A percentile compares a stretch with the other conserved stretches of the same genome.
phyloP scores from a whole-genome alignment of 2,797 vertebrate species.

The Dallia pectoralis region DNA sequence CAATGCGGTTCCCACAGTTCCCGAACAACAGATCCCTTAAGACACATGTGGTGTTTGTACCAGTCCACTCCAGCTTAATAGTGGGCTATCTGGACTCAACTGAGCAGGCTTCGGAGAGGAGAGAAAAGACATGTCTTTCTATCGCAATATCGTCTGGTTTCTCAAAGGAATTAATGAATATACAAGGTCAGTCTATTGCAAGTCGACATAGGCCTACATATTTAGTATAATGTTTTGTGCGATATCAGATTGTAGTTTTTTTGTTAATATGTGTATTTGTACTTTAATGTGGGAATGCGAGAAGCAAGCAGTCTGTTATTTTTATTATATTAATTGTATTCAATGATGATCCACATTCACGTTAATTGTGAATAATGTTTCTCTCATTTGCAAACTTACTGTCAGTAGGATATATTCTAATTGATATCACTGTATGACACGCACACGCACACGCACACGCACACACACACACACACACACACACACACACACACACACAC shows the following conservation, averaged over 20 bases:
- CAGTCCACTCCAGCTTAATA: neutral
- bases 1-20: no score
- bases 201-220: neutral
- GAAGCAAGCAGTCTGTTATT: neutral
- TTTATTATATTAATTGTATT: neutral
- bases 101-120: neutral
- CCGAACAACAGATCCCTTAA: no score
- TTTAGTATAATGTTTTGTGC: neutral
- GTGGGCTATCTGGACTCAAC: neutral
- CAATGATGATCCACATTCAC: neutral
- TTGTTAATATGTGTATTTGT: neutral
- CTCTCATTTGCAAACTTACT: neutral
- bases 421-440: slow-evolving; percentile 41
- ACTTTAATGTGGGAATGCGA: neutral
- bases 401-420: neutral
- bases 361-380: neutral
- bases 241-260: neutral
- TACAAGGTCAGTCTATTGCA: slow-evolving; percentile 66
- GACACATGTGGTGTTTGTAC: neutral
- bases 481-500: slow-evolving; percentile 19
- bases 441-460: no score
- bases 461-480: slow-evolving; percentile 25
- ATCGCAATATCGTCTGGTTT: slow-evolving; percentile 74
- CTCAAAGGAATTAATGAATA: slow-evolving; percentile 74
- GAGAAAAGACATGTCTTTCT: slow-evolving; percentile 65